Evolutionary conservation across 2,888 invertebrate species (phyloP), one percentile per base, ranked within the genome.

Genomic region (Standfussiana lucernea): DNA sequence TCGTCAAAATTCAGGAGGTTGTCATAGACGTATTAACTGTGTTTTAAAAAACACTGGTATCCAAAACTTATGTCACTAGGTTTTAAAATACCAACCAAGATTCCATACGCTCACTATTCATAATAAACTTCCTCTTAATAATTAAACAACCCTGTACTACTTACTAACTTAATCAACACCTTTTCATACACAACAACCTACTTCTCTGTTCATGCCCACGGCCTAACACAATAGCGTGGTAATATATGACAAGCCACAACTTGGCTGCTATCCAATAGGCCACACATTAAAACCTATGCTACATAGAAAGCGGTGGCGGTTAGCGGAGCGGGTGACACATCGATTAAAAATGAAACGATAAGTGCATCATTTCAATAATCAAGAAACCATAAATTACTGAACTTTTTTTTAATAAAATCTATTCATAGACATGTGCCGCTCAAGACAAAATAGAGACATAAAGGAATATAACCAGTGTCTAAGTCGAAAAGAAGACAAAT

Each of bases 231-330:
- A 83, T 77, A 72, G 82, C 72, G 47, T 18, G 65, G 65, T 83
- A 78, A 85, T 83, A 82, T 83, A 83, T 74, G 85, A 81, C 76
- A 67, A 53, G 73, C 78, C 65, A 45, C 75, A 66, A 83, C 66
- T 84, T 84, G 83, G 83, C 83, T 47, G 53, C 35, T 40, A 24
- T 84, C 83, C 86, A 84, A 84, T 69, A 76, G 70, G 50, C 56
- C n/a, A 82, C 62, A 85, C 59, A 82, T 82, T 75, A 72, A 70
- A 35, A 42, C 42, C 68, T 28, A 7, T 1, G 72, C 62, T 42
- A 35, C 11, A 42, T 8, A 13, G 67, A 3, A 28, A 18, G 78
- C 64, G 83, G n/a, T n/a, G 40, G 82, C 80, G 80, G 45, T 6
- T 1, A 65, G 64, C 71, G n/a, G 64, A 64, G 40, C 64, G 64